Evolutionary conservation across 1,140 invertebrate genomes (phyloP).

Genomic region (Coenobita brevimanus): DNA sequence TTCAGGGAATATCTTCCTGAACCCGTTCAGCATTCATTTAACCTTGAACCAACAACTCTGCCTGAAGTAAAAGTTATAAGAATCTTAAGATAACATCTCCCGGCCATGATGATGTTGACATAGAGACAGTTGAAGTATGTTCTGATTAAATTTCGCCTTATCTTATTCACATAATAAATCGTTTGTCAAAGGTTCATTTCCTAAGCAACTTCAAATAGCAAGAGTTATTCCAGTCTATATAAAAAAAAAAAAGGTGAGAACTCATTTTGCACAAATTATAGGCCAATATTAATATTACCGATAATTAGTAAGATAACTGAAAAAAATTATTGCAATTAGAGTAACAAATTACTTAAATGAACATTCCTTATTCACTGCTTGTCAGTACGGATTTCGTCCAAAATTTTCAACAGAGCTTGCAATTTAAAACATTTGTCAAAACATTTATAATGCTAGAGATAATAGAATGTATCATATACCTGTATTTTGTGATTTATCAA

Average conservation of each 20-base stretch:
- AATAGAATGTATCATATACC: neutral
- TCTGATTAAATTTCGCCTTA: neutral
- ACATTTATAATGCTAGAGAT: neutral
- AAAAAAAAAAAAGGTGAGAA: neutral
- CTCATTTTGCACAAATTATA: no score
- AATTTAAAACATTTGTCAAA: neutral
- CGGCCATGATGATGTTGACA: conserved; percentile 6
- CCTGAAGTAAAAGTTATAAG: no score
- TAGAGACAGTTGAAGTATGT: neutral
- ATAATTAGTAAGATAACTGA: neutral
- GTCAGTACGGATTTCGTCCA: conserved; percentile 1
- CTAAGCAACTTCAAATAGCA: no score
- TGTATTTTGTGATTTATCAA: no score
- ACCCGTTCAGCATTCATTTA: conserved; percentile 5
- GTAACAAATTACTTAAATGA: no score
- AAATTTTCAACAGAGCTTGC: neutral
- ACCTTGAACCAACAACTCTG: no score
- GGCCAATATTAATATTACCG: neutral
- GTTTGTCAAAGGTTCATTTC: conserved; percentile 2
- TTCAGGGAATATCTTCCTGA: neutral
- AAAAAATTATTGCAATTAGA: no score
- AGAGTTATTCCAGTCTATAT: neutral
- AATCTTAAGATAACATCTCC: no score
- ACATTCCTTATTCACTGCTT: neutral
- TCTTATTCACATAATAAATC: conserved; percentile 8